A percentile compares a stretch with the other conserved stretches of the same genome.
These are phyloP conservation scores for Glossophaga mutica DNA, from an alignment of 2,797 vertebrate species.

Conservation along the genomic window DNA sequence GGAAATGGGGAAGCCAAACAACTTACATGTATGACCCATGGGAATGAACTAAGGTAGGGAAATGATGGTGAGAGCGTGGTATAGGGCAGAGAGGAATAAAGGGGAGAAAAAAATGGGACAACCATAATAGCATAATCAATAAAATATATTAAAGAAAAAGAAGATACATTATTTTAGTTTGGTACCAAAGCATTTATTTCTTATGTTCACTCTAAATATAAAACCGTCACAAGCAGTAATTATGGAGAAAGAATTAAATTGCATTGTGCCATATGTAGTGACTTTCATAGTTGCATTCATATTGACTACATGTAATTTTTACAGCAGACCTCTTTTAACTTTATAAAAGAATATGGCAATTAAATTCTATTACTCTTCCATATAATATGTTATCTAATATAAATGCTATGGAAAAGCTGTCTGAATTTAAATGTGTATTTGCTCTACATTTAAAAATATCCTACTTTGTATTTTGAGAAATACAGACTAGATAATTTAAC, in stretches of 20 bases:
- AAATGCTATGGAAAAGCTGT: neutral
- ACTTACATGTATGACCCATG: no score
- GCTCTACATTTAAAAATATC: neutral
- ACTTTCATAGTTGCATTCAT: constrained; percentile 77
- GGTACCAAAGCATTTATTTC: constrained; percentile 65
- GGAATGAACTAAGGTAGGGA: no score
- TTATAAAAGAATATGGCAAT: constrained; percentile 66
- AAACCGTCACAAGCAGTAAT: constrained; percentile 73
- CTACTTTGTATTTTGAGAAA: neutral
- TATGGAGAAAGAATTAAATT: constrained; percentile 79
- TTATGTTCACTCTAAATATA: constrained; percentile 76
- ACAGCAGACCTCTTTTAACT: constrained; percentile 71
- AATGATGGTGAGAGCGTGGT: no score
- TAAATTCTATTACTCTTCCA: constrained; percentile 61
- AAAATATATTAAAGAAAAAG: neutral
- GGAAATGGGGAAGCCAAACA: no score
- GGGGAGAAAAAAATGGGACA: no score
- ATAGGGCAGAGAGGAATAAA: no score
- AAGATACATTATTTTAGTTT: constrained; percentile 35
- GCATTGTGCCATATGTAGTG: constrained; percentile 60
- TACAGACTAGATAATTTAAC: neutral
- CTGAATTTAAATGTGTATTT: constrained; percentile 38
- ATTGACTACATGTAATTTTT: constrained; percentile 80
- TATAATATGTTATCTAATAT: neutral
- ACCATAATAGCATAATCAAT: no score